Base-by-base conservation (phyloP, 1,140 invertebrate genomes). In the Eupeodes corollae region DNA sequence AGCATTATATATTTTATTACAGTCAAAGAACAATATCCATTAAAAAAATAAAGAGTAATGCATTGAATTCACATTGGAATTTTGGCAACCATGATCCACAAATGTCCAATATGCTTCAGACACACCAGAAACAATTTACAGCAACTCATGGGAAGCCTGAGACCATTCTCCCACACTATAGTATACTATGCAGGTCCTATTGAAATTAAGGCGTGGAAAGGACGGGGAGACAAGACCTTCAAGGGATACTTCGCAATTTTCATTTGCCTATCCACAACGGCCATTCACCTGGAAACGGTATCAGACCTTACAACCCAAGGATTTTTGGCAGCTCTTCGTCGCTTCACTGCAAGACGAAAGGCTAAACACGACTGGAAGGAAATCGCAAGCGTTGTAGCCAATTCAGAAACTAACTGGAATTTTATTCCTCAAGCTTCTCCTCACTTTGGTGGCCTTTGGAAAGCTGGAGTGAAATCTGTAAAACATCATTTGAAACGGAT, bases 211-310 rank as follows among this genome's bases (percentile, higher is more conserved):
- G 44, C 43, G 11, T 41, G 49, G 15, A 41, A 42, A 14, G 48
- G 47, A 2, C 46, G 61, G 33, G 48, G 47, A 12, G 34, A 33
- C 1, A 50, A 47, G 13, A 35, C 44, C 8, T 52, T 38, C 14
- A 72, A 72, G 51, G 42, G 49, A 11, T 72, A 63, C 38, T 56
- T 72, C 10, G 56, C 57, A 6, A 12, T 70, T 11, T 71, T 71
- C 43, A 60, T 66, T 0, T 70, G 70, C 44, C 38, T 59, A 0
- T 49, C 56, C 0, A 67, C 56, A 0, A 53, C 56, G 11, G 67
- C 65, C 0, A 44, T 69, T 16, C 67, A 70, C 46, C 33, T 67
- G 2, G 63, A 70, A 42, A 14, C 59, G 0, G 55, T 60, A 2
- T 54, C 56, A 6, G 49, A 51, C 47, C 40, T 69, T 1, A 53